A percentile compares a stretch with the other conserved stretches of the same genome.
phyloP scores from a whole-genome alignment of 2,888 invertebrate genomes.

The Prosopocoilus inquinatus region DNA sequence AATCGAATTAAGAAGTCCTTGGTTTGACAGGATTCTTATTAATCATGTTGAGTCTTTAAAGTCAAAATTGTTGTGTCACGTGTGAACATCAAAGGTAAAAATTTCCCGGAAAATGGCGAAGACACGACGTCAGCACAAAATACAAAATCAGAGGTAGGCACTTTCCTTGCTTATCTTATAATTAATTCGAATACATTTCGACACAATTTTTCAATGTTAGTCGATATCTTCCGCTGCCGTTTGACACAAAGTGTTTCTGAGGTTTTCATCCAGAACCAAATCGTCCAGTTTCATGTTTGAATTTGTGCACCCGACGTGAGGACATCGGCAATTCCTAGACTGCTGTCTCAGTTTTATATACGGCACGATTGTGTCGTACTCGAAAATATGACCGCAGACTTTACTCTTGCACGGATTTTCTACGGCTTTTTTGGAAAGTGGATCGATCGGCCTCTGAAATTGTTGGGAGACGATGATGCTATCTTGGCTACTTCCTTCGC shows the following conservation, averaged over 20 bases:
- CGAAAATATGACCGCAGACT: conserved; percentile 10
- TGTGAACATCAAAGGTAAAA: no score
- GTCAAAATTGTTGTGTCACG: no score
- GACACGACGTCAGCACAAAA: no score
- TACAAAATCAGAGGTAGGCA: no score
- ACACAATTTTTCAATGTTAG: no score
- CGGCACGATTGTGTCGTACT: neutral
- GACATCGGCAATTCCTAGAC: neutral
- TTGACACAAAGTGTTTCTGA: neutral
- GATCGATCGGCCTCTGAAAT: conserved; percentile 6
- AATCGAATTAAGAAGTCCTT: no score
- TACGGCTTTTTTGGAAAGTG: conserved; percentile 4
- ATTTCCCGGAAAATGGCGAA: no score
- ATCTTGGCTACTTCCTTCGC: neutral
- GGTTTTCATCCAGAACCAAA: neutral
- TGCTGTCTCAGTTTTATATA: conserved; percentile 4
- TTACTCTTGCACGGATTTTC: conserved; percentile 8
- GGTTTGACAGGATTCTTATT: no score
- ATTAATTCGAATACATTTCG: no score
- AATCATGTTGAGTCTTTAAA: no score
- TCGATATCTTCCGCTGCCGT: neutral
- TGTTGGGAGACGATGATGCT: neutral
- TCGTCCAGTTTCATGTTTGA: conserved; percentile 1
- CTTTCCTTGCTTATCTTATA: no score
- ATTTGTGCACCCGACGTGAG: conserved; percentile 11